Evolutionary conservation across 2,113 vertebrate species (phyloP).

Genomic region (Illadopsis cleaveri): DNA sequence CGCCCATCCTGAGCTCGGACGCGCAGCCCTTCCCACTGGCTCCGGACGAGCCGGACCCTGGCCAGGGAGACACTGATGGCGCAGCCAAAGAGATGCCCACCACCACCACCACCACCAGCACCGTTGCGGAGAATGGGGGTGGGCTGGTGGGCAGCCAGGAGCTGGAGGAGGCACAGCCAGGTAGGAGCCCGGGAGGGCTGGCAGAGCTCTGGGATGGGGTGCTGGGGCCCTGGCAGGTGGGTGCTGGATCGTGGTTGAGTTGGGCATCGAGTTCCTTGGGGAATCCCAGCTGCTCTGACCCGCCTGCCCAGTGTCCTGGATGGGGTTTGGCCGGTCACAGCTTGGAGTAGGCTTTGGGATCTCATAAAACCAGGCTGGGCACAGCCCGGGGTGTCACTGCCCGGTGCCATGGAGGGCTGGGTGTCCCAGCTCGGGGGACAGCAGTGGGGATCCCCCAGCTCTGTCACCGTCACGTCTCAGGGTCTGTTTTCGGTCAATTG

Average conservation of each 20-base stretch:
- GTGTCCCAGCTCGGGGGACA: accelerated
- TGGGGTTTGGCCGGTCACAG: accelerated
- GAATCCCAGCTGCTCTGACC: not conserved
- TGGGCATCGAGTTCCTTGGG: accelerated
- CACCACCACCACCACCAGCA: not conserved
- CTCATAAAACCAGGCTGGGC: accelerated
- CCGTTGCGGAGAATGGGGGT: constrained; percentile 57
- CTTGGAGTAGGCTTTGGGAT: accelerated
- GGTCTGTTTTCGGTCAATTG: accelerated
- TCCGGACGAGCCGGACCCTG: not conserved
- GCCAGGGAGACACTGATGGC: not conserved
- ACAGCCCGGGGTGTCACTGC: accelerated
- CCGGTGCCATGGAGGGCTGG: accelerated
- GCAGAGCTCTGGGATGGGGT: not conserved
- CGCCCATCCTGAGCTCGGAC: constrained; percentile 68
- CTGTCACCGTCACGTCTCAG: accelerated
- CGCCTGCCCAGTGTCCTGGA: accelerated
- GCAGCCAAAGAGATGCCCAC: constrained; percentile 65
- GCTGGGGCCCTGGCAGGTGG: accelerated
- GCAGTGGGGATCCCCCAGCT: accelerated
- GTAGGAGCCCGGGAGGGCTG: not conserved
- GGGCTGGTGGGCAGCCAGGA: constrained; percentile 75
- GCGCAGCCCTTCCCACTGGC: constrained; percentile 66
- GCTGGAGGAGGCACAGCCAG: constrained; percentile 74
- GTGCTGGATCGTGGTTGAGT: not conserved